Conservation (phyloP, 2,888 invertebrate species). For the Stenoptilia bipunctidactyla region DNA sequence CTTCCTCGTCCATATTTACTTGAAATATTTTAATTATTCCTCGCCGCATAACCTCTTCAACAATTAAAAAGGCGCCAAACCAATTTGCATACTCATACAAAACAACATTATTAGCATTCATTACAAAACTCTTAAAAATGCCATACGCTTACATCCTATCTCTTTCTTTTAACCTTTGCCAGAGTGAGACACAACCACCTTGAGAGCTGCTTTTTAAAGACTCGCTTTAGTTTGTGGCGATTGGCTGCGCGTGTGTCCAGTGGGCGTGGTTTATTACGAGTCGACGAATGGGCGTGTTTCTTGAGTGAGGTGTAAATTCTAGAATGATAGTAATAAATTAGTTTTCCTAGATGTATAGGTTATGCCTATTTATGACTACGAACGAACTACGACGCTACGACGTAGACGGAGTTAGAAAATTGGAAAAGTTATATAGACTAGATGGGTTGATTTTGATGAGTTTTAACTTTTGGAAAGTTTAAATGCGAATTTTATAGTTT, state of each 20-base stretch:
- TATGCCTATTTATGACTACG: slow-evolving; percentile 28
- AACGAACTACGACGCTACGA: slow-evolving; percentile 36
- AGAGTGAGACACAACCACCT: background rate
- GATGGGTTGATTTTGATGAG: background rate
- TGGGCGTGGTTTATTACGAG: slow-evolving; percentile 50
- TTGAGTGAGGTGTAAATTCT: slow-evolving; percentile 39
- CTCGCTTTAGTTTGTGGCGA: slow-evolving; percentile 21
- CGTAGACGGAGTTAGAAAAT: slow-evolving; percentile 25
- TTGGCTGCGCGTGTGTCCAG: slow-evolving; percentile 53
- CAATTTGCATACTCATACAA: background rate
- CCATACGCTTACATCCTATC: background rate
- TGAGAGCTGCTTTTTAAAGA: background rate
- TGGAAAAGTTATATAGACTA: background rate
- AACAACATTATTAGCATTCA: background rate
- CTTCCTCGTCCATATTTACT: too few species aligned
- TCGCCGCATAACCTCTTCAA: background rate
- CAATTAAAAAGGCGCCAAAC: slow-evolving; percentile 1
- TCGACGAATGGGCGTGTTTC: slow-evolving; percentile 54
- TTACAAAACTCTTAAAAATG: background rate
- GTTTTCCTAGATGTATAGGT: slow-evolving; percentile 32
- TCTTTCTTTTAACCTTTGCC: background rate
- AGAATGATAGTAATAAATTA: slow-evolving; percentile 42
- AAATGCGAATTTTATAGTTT: too few species aligned
- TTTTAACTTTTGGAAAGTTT: too few species aligned
- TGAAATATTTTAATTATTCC: background rate